These are phyloP conservation scores for Hippocampus zosterae DNA, from an alignment of 2,113 vertebrate species.

Conservation along the genomic window DNA sequence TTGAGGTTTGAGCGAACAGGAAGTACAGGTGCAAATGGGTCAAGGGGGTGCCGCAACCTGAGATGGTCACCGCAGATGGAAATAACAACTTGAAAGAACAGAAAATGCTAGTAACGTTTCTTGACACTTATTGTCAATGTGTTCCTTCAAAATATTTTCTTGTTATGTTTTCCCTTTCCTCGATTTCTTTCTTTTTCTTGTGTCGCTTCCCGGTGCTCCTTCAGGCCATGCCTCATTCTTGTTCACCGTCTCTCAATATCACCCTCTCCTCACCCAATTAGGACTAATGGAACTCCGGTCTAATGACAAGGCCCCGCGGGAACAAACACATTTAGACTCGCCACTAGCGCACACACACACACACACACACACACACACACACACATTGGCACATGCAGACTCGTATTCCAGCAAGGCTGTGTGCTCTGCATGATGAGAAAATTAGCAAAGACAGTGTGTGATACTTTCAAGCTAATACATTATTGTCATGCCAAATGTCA, in stretches of 20 bases:
- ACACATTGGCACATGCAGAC: conserved; percentile 23
- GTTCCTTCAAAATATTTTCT: not conserved
- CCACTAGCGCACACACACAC: conserved; percentile 26
- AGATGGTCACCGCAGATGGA: conserved; percentile 8
- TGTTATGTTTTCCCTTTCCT: not conserved
- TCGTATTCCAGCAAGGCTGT: not conserved
- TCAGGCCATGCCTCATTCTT: conserved; percentile 26
- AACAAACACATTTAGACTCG: conserved; percentile 66
- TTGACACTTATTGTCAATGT: not conserved
- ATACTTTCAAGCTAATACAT: not conserved
- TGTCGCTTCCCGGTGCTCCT: conserved; percentile 5
- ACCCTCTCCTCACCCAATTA: conserved; percentile 59
- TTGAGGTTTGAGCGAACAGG: not conserved
- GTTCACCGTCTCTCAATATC: conserved; percentile 12
- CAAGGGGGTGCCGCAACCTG: conserved; percentile 28
- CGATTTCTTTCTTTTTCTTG: conserved; percentile 1
- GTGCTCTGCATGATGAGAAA: conserved; percentile 37
- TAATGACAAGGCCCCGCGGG: conserved; percentile 61
- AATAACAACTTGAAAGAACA: not conserved
- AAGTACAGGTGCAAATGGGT: conserved; percentile 6
- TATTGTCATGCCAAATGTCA: not conserved
- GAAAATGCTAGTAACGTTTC: not conserved
- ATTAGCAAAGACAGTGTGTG: conserved; percentile 11
- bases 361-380: conserved; percentile 7
- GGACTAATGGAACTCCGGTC: conserved; percentile 61